phyloP scores from a whole-genome alignment of 2,888 invertebrate species.

The Silvanus unidentatus region DNA sequence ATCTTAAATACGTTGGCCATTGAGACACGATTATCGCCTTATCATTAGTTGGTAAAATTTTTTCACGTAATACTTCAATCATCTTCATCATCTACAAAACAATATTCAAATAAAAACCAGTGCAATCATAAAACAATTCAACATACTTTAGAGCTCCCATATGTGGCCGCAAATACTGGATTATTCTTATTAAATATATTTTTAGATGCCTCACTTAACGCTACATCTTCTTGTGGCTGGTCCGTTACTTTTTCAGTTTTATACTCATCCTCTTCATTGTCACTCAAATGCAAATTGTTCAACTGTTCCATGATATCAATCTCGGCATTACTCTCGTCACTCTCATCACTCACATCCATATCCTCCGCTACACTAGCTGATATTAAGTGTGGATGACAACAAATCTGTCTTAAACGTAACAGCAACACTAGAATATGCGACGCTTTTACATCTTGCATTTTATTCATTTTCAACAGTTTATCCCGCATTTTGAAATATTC shows the following conservation, averaged over 20 bases:
- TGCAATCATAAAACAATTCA: background rate
- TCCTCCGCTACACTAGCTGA: conserved; percentile 38
- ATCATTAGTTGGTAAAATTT: conserved; percentile 52
- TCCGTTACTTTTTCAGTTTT: conserved; percentile 9
- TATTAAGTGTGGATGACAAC: conserved; percentile 83
- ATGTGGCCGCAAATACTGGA: conserved; percentile 61
- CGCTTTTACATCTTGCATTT: conserved; percentile 47
- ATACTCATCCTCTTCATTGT: conserved; percentile 32
- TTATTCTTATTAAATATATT: conserved; percentile 61
- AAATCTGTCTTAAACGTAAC: conserved; percentile 79
- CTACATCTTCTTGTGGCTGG: conserved; percentile 15
- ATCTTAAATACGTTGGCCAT: conserved; percentile 77
- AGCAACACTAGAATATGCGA: conserved; percentile 72
- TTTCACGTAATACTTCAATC: conserved; percentile 41
- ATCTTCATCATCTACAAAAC: conserved; percentile 23
- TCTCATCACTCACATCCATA: conserved; percentile 43
- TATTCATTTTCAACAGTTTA: conserved; percentile 56
- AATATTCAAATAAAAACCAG: conserved; percentile 7
- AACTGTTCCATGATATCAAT: conserved; percentile 60
- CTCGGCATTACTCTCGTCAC: conserved; percentile 38
- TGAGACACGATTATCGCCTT: conserved; percentile 88
- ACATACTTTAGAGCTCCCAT: conserved; percentile 23
- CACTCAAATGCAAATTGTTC: conserved; percentile 49
- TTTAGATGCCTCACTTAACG: conserved; percentile 53
- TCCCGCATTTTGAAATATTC: conserved; percentile 61